Conservation (phyloP, 2,888 invertebrate genomes). For the Lagria hirta region DNA sequence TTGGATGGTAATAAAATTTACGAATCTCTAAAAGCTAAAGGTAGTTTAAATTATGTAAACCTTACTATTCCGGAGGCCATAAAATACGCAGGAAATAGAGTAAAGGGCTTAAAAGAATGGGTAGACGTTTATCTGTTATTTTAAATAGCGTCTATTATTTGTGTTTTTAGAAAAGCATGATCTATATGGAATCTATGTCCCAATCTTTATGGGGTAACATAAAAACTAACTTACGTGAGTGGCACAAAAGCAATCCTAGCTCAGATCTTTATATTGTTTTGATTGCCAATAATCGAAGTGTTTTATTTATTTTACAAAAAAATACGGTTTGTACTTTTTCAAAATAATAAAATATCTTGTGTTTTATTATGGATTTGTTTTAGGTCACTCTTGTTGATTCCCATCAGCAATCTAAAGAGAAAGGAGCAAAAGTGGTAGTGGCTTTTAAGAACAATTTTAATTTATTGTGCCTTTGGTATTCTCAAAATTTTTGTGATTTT, state of each 20-base stretch:
- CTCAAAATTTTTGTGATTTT: conserved; percentile 51
- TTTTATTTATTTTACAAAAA: conserved; percentile 57
- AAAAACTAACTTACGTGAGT: conserved; percentile 51
- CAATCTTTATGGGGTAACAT: conserved; percentile 53
- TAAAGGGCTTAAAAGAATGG: conserved; percentile 51
- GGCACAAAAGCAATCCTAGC: conserved; percentile 48
- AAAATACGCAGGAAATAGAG: conserved; percentile 49
- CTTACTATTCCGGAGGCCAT: conserved; percentile 60
- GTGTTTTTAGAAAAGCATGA: conserved; percentile 53
- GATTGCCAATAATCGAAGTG: conserved; percentile 57
- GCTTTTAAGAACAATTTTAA: conserved; percentile 49
- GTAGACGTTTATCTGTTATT: conserved; percentile 32
- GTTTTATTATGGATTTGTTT: conserved; percentile 27
- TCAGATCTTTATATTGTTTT: conserved; percentile 56
- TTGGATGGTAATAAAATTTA: conserved; percentile 62
- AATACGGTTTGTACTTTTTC: conserved; percentile 44
- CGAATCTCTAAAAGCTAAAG: conserved; percentile 53
- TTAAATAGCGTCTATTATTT: background rate
- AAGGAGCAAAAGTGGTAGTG: conserved; percentile 57
- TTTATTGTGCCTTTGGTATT: conserved; percentile 55
- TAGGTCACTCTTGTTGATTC: conserved; percentile 58
- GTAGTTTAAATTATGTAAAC: conserved; percentile 53
- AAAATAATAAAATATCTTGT: background rate
- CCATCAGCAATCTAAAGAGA: conserved; percentile 52
- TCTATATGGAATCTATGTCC: conserved; percentile 54